Evolutionary conservation across 2,797 vertebrate species (phyloP), one percentile per base, ranked within the genome.

Genomic region (Botia kubotai): DNA sequence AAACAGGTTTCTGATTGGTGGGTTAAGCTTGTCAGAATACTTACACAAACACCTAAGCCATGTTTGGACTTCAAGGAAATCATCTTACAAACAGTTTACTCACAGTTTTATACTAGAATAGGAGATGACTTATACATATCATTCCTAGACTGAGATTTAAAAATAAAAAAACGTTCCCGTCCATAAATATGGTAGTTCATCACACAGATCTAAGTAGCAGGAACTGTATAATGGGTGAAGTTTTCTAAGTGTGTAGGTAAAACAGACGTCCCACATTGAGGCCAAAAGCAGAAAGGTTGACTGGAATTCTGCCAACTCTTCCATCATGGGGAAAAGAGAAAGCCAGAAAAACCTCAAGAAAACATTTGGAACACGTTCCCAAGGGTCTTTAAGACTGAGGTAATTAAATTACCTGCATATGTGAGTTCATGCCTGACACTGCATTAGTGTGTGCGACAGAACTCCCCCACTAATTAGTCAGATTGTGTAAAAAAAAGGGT

Each of bases 351-450:
- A 84, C 76, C 81, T 81, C 72, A 76, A 87, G 80, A 72, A 83
- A 86, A 86, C 82, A 86, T 84, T 89, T 82, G 74, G 79, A 88
- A 86, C 89, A 83, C 83, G 86, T 82, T 85, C 87, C 85, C 90
- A 82, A 77, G 85, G 83, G 86, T 80, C 50, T 82, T 58, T 62
- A 80, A 55, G 79, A 67, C 83, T 55, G 78, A 82, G 72, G 82
- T 87, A 85, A 87, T 87, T 85, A 85, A 87, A 87, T 87, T 87
- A 85, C 77, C 75, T 82, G 80, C 77, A 72, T 36, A 80, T 36
- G 84, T 36, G 84, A 55, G 83, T 48, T 0, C 78, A 57, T 66
- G 55, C 62, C 53, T 77, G 29, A 69, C 73, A 62, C 46, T 19
- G 81, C 3, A 46, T 19, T 82, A 14, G 46, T 73, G 77, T 26